Percentiles rank a stretch among this genome's conserved stretches.
These are phyloP conservation scores for Muscina levida DNA, from an alignment of 2,888 invertebrate species.

Conservation along the genomic window DNA sequence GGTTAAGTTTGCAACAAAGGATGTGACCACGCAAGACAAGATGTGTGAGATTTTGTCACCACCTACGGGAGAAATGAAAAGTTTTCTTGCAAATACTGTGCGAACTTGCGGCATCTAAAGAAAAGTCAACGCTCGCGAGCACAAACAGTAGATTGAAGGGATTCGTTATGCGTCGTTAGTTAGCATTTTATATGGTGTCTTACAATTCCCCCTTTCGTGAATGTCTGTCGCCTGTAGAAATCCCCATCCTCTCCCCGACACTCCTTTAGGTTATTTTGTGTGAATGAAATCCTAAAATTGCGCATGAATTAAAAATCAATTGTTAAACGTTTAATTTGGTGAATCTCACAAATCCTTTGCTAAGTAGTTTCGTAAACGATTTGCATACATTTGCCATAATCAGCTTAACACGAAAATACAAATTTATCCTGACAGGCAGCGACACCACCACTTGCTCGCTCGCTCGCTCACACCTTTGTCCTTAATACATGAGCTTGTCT, in stretches of 20 bases:
- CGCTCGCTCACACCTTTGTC: slow-evolving; percentile 53
- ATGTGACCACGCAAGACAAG: no score
- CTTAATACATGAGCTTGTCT: not conserved
- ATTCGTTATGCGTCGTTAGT: no score
- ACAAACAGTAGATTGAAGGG: no score
- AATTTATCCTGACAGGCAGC: no score
- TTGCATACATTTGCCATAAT: slow-evolving; percentile 64
- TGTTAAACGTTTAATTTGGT: slow-evolving; percentile 61
- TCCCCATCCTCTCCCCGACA: not conserved
- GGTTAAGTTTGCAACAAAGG: not conserved
- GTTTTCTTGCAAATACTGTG: no score
- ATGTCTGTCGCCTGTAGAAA: no score
- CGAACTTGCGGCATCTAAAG: no score
- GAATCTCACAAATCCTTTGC: slow-evolving; percentile 50
- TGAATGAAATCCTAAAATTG: slow-evolving; percentile 33
- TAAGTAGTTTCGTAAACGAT: slow-evolving; percentile 58
- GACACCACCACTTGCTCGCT: slow-evolving; percentile 25
- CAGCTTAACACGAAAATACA: slow-evolving; percentile 40
- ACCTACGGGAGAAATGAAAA: no score
- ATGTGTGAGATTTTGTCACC: no score
- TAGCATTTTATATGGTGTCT: no score
- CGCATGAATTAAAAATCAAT: slow-evolving; percentile 61
- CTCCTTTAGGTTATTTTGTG: not conserved
- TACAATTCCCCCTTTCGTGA: no score
- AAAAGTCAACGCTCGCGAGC: no score